These are phyloP conservation scores for Drosophila kanapiae DNA, from an alignment of 1,140 invertebrate species.

Conservation along the genomic window DNA sequence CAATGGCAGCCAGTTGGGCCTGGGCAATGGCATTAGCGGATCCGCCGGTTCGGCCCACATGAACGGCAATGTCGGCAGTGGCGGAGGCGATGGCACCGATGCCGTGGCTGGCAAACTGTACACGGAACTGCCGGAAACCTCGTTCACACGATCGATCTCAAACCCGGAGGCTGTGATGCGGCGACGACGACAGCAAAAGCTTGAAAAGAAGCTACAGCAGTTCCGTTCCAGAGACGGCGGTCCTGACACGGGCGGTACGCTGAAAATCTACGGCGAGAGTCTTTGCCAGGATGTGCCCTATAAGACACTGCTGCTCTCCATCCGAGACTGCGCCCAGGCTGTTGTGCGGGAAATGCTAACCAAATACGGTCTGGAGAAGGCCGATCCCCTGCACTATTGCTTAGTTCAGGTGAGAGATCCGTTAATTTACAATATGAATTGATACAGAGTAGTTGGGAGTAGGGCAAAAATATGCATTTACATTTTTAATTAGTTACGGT, in stretches of 20 bases:
- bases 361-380: slow-evolving; percentile 97
- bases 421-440: neutral
- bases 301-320: slow-evolving; percentile 97
- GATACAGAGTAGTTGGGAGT: neutral
- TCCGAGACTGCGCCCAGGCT: slow-evolving; percentile 95
- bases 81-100: slow-evolving; percentile 48
- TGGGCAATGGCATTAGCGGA: slow-evolving; percentile 62
- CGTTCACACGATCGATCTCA: slow-evolving; percentile 98
- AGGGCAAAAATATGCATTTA: neutral
- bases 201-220: slow-evolving; percentile 98
- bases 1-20: slow-evolving; percentile 82
- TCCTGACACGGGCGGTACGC: slow-evolving; percentile 96
- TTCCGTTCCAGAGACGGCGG: slow-evolving; percentile 97
- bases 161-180: slow-evolving; percentile 99
- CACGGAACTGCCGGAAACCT: slow-evolving; percentile 98
- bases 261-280: slow-evolving; percentile 99
- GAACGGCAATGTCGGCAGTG: slow-evolving; percentile 57
- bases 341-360: slow-evolving; percentile 98
- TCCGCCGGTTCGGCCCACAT: slow-evolving; percentile 68
- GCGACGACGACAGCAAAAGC: slow-evolving; percentile 97
- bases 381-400: slow-evolving; percentile 96
- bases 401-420: slow-evolving; percentile 93
- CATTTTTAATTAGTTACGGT: neutral
- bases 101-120: slow-evolving; percentile 96
- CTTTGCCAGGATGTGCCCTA: slow-evolving; percentile 99